Base-by-base conservation (phyloP, 37 sponge, comb jelly and placozoan genomes). In the Bolinopsis microptera region DNA sequence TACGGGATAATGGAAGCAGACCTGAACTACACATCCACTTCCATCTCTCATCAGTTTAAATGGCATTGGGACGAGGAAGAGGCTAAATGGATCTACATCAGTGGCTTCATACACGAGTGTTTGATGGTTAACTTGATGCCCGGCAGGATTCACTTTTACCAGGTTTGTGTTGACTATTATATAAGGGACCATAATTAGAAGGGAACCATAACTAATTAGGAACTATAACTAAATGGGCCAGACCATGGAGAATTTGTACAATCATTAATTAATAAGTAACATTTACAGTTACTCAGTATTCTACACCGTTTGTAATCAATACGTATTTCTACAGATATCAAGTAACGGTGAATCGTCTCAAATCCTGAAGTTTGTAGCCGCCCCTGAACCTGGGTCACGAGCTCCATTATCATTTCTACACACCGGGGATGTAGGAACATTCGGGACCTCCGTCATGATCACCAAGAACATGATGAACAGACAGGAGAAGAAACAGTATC, bases 61-160 rank as follows among this genome's bases (percentile, higher is more conserved):
- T 86, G 90, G 90, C 34, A 86, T 24, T 39, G 21, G 36, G 3
- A 40, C 13, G 27, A 38, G 61, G 90, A 40, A 0, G 21, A 32
- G 80, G 48, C 22, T 22, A 30, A 41, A 39, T 86, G 13, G 28
- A 24, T 27, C 30, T 86, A 86, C 90, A 86, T 48, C 8, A 86
- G 90, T 30, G 90, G 90, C 16, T 86, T 86, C 61, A 86, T 86
- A 38, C 90, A 86, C 90, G 90, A 86, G 90, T 28, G 38, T 26
- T 48, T 86, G 48, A 86, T 86, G 90, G 35, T 86, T 2, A 86
- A 86, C 90, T 30, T 86, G 30, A 38, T 86, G 2, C 90, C 90
- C 3, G 90, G 90, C 0, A 41, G 24, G n/a, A 38, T 23, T n/a
- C 90, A 86, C 48, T 86, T 25, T 34, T 86, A 86, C 48, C 90